phyloP scores from a whole-genome alignment of 2,888 invertebrate genomes.

The Julus scanicus region DNA sequence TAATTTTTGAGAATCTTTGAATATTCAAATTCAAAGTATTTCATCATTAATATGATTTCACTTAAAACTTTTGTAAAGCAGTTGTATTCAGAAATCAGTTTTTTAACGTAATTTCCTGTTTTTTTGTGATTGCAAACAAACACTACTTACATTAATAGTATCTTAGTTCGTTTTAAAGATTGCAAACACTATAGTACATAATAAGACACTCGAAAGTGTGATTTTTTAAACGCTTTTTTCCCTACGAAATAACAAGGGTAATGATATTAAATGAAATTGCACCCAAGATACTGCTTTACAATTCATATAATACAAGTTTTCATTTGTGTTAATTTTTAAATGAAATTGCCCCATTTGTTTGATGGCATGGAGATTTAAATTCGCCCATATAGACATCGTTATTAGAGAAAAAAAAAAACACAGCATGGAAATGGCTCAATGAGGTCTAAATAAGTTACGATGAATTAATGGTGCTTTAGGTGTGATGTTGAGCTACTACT shows the following conservation, averaged over 20 bases:
- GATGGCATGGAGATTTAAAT: constrained; percentile 41
- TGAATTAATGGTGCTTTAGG: constrained; percentile 50
- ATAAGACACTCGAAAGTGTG: neutral
- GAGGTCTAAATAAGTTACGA: constrained; percentile 45
- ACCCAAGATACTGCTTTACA: constrained; percentile 47
- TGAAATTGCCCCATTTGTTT: constrained; percentile 44
- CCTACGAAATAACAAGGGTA: constrained; percentile 7
- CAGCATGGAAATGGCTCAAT: constrained; percentile 14
- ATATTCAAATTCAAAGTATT: no score
- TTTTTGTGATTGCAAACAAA: no score
- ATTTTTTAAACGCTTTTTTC: neutral
- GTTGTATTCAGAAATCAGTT: no score
- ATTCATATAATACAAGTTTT: constrained; percentile 50
- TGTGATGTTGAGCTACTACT: constrained; percentile 26
- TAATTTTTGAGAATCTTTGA: no score
- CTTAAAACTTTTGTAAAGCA: no score
- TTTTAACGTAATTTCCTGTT: no score
- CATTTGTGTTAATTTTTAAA: constrained; percentile 52
- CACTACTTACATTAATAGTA: no score
- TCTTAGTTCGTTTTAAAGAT: no score
- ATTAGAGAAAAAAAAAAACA: constrained; percentile 51
- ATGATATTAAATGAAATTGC: constrained; percentile 49
- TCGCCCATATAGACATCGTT: constrained; percentile 34
- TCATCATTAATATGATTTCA: no score
- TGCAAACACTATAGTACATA: no score